Conservation (phyloP, 2,888 invertebrate genomes). For the Chymomyza fuscimana region DNA sequence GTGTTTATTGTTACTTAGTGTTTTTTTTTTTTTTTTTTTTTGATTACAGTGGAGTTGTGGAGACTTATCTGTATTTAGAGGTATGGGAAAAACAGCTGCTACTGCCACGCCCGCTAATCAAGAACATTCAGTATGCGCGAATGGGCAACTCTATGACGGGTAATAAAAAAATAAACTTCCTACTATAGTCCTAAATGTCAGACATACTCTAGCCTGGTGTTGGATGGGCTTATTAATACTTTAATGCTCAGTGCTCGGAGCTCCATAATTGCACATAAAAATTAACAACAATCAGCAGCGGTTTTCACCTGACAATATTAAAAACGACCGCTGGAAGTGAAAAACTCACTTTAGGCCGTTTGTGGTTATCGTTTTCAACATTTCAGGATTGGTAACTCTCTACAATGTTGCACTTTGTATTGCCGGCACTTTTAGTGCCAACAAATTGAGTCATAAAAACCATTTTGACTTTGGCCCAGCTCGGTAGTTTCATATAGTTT, state of each 20-base stretch:
- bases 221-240: constrained; percentile 69
- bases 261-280: constrained; percentile 74
- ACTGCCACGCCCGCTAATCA: not conserved
- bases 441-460: constrained; percentile 72
- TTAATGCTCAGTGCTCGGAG: constrained; percentile 70
- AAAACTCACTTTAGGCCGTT: constrained; percentile 48
- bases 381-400: constrained; percentile 18
- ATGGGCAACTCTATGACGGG: not conserved
- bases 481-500: constrained; percentile 1
- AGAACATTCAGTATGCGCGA: not conserved
- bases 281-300: constrained; percentile 63
- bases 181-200: too few species aligned
- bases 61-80: not conserved
- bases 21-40: too few species aligned
- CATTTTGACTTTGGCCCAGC: constrained; percentile 56
- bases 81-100: not conserved
- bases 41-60: not conserved
- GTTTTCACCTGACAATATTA: constrained; percentile 3
- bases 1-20: too few species aligned
- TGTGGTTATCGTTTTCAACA: constrained; percentile 19
- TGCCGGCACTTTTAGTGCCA: constrained; percentile 56
- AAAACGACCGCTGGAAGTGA: constrained; percentile 10
- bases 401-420: constrained; percentile 68
- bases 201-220: constrained; percentile 25
- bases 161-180: not conserved